Conservation (phyloP, 1,140 invertebrate species). For the Eurytemora carolleeae region DNA sequence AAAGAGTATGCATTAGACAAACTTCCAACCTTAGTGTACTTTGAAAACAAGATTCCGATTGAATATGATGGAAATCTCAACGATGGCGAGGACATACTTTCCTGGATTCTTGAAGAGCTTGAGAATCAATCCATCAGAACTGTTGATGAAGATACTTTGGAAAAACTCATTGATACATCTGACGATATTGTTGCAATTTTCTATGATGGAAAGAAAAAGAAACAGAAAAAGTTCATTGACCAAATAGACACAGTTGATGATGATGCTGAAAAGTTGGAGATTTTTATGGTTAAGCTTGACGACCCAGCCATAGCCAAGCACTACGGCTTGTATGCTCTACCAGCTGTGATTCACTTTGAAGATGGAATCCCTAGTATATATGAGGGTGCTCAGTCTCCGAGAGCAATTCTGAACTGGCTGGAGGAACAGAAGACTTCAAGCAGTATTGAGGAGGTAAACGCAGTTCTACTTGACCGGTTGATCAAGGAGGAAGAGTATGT, state of each 20-base stretch:
- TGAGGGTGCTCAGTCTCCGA: slow-evolving; percentile 51
- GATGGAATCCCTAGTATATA: slow-evolving; percentile 86
- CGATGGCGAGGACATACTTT: slow-evolving; percentile 4
- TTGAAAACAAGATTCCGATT: slow-evolving; percentile 19
- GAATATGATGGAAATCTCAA: slow-evolving; percentile 6
- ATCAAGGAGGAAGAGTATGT: slow-evolving; percentile 75
- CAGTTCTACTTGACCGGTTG: slow-evolving; percentile 45
- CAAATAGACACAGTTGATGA: slow-evolving; percentile 77
- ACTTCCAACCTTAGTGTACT: slow-evolving; percentile 39
- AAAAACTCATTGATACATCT: slow-evolving; percentile 9
- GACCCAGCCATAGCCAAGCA: slow-evolving; percentile 74
- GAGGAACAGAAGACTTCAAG: slow-evolving; percentile 75
- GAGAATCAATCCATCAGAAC: slow-evolving; percentile 3
- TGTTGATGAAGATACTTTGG: slow-evolving; percentile 1
- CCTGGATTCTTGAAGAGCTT: slow-evolving; percentile 1
- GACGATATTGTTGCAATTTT: slow-evolving; percentile 12
- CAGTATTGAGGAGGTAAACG: slow-evolving; percentile 76
- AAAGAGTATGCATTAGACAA: slow-evolving; percentile 44
- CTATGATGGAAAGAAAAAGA: slow-evolving; percentile 11
- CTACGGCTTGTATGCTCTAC: slow-evolving; percentile 68
- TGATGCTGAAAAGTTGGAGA: slow-evolving; percentile 80
- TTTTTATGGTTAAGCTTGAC: slow-evolving; percentile 83
- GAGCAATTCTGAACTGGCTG: slow-evolving; percentile 76
- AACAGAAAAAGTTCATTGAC: slow-evolving; percentile 19
- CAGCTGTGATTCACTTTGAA: slow-evolving; percentile 74